phyloP scores from a whole-genome alignment of 2,888 invertebrate genomes.

The Tolmerus cingulatus region DNA sequence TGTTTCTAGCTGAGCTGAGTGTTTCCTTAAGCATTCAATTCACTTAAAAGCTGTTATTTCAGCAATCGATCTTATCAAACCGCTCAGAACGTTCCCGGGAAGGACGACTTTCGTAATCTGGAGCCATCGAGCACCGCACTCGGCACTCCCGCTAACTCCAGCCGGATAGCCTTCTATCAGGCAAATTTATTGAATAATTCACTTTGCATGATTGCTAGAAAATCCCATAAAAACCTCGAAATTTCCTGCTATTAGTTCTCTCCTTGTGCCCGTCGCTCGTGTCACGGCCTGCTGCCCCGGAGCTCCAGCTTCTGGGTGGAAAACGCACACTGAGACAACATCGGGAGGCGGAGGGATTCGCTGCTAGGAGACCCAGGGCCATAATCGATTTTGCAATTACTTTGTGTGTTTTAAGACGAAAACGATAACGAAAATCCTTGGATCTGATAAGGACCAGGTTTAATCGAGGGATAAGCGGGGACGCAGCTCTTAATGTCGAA shows the following conservation, averaged over 20 bases:
- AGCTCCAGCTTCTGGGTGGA: not conserved
- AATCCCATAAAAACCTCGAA: slow-evolving; percentile 45
- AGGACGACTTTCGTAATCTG: not conserved
- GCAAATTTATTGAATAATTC: slow-evolving; percentile 45
- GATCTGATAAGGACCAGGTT: slow-evolving; percentile 14
- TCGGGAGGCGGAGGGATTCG: not conserved
- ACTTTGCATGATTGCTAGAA: slow-evolving; percentile 45
- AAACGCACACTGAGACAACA: not conserved
- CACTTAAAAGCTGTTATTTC: slow-evolving; percentile 35
- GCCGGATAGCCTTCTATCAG: slow-evolving; percentile 26
- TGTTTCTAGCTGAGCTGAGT: not conserved
- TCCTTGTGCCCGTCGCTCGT: slow-evolving; percentile 7
- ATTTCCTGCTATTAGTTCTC: slow-evolving; percentile 37
- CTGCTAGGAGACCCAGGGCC: not conserved
- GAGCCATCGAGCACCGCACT: not conserved
- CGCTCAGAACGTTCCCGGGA: not conserved
- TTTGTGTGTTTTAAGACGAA: slow-evolving; percentile 39
- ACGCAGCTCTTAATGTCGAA: not conserved
- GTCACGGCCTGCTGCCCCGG: not conserved
- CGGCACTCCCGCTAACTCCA: not conserved
- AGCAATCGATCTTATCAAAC: slow-evolving; percentile 11
- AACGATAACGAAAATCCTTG: not conserved
- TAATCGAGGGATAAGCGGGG: not conserved
- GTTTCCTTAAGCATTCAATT: slow-evolving; percentile 34
- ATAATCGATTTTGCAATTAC: slow-evolving; percentile 45